phyloP scores from a whole-genome alignment of 2,113 vertebrate species.

The Leucopsar rothschildi region DNA sequence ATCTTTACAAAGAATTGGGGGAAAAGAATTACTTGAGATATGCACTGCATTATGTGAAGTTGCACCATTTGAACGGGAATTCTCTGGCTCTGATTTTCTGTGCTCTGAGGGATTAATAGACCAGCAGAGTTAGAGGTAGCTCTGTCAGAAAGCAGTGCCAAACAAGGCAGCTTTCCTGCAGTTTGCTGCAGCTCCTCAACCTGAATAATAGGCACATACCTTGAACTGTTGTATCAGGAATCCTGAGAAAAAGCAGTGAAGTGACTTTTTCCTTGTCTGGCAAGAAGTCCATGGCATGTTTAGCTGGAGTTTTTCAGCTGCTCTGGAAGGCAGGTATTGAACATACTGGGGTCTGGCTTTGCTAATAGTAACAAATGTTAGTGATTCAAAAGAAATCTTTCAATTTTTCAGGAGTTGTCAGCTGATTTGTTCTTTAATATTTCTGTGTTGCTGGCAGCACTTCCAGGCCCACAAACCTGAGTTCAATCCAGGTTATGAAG shows the following conservation, averaged over 20 bases:
- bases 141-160: background rate
- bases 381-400: background rate
- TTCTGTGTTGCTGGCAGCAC: background rate
- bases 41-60: background rate
- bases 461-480: constrained; percentile 10
- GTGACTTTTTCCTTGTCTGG: background rate
- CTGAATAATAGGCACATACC: background rate
- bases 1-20: background rate
- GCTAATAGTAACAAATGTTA: background rate
- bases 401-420: background rate
- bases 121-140: background rate
- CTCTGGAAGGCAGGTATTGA: background rate
- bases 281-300: background rate
- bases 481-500: background rate
- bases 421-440: background rate
- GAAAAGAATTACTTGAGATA: background rate
- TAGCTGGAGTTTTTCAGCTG: background rate
- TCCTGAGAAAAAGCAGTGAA: background rate
- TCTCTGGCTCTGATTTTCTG: background rate
- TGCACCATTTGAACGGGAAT: background rate
- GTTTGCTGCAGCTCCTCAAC: background rate
- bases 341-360: background rate
- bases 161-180: background rate
- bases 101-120: background rate
- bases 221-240: background rate